Percentiles rank a stretch among this genome's conserved stretches.
These are phyloP conservation scores for Liparis tanakae DNA, from an alignment of 2,797 vertebrate species.

Conservation along the genomic window DNA sequence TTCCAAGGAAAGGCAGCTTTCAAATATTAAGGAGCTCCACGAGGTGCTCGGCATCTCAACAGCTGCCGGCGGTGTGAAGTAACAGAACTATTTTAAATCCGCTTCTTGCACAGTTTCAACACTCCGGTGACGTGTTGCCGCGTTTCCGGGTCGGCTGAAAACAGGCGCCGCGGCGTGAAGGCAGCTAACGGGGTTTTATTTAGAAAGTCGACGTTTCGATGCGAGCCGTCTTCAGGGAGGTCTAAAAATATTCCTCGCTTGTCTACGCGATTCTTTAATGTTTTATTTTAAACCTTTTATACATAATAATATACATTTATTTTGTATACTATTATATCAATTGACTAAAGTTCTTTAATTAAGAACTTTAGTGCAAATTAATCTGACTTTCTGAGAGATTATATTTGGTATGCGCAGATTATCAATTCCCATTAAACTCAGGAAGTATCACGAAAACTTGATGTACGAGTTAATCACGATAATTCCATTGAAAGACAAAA, in stretches of 20 bases:
- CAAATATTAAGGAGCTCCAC: not conserved
- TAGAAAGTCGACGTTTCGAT: constrained; percentile 18
- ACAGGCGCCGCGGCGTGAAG: not conserved
- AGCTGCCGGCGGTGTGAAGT: constrained; percentile 12
- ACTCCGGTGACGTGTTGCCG: constrained; percentile 15
- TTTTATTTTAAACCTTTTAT: constrained; percentile 7
- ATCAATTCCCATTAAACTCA: not conserved
- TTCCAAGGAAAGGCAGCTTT: not conserved
- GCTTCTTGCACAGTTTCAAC: not conserved
- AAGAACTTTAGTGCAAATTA: no score
- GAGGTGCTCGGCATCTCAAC: not conserved
- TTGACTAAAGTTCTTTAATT: no score
- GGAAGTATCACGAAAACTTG: not conserved
- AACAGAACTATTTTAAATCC: constrained; percentile 23
- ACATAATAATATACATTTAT: no score
- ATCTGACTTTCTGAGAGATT: no score
- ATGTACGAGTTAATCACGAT: not conserved
- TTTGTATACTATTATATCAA: no score
- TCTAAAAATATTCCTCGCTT: constrained; percentile 43
- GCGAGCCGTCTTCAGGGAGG: not conserved
- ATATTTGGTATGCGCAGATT: no score
- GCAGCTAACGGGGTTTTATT: constrained; percentile 15
- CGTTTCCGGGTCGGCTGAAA: constrained; percentile 10
- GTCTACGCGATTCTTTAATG: not conserved
- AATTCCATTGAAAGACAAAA: not conserved